These are phyloP conservation scores for Mystacornis crossleyi DNA, from an alignment of 2,113 vertebrate genomes.

Conservation along the genomic window DNA sequence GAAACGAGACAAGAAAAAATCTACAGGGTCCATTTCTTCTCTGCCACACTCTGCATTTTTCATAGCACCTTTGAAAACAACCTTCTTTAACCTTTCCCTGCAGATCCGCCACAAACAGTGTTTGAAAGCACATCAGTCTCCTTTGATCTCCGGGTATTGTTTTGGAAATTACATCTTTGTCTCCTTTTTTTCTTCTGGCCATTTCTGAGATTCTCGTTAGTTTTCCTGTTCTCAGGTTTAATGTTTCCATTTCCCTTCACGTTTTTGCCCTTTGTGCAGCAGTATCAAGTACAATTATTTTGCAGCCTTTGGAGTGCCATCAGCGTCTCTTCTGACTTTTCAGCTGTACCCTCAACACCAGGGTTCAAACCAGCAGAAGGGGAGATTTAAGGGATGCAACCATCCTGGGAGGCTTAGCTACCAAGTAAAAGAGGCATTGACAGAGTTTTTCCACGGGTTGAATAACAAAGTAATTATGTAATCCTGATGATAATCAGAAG, in stretches of 20 bases:
- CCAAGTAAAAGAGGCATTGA: neutral
- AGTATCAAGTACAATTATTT: neutral
- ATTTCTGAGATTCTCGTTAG: neutral
- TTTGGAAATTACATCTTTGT: conserved; percentile 34
- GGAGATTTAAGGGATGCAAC: neutral
- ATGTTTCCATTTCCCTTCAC: conserved; percentile 38
- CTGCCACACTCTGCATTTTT: neutral
- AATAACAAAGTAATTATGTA: neutral
- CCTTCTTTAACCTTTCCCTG: neutral
- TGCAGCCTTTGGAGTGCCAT: neutral
- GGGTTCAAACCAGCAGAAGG: neutral
- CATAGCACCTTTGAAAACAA: neutral
- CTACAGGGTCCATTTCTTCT: neutral
- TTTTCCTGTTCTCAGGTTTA: conserved; percentile 17
- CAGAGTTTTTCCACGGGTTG: neutral
- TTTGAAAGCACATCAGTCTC: neutral
- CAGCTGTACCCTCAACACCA: neutral
- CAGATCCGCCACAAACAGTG: neutral
- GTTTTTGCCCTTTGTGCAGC: neutral
- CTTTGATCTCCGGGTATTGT: neutral
- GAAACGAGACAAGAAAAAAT: neutral
- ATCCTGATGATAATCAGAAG: neutral
- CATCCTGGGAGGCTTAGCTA: neutral
- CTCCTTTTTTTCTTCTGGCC: neutral
- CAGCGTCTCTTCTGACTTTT: neutral